Percentiles rank a stretch among this genome's conserved stretches.
These are phyloP conservation scores for Drosophila nikananu DNA, from an alignment of 1,140 invertebrate species.

Conservation along the genomic window DNA sequence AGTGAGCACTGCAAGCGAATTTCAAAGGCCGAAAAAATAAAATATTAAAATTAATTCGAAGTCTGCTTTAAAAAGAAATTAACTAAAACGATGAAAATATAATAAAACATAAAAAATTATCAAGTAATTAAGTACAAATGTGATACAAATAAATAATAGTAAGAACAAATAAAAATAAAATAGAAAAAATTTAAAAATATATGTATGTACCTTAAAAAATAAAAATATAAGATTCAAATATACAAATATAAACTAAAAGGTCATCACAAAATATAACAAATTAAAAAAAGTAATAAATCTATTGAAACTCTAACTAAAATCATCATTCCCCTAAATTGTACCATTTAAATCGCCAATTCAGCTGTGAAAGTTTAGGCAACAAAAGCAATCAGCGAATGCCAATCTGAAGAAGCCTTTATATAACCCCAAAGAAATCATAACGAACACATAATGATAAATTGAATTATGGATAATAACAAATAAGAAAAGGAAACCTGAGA, in stretches of 20 bases:
- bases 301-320: neutral
- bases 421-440: slow-evolving; percentile 46
- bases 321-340: neutral
- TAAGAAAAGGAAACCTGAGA: slow-evolving; percentile 46
- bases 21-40: slow-evolving; percentile 20
- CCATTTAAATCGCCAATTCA: slow-evolving; percentile 6
- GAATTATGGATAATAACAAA: slow-evolving; percentile 43
- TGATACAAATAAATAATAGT: neutral
- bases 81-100: neutral
- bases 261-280: neutral
- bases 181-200: too few species aligned
- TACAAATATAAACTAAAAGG: neutral
- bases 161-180: neutral
- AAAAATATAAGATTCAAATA: neutral
- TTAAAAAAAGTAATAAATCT: neutral
- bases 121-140: slow-evolving; percentile 23
- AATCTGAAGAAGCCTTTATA: slow-evolving; percentile 31
- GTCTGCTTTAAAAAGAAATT: slow-evolving; percentile 2
- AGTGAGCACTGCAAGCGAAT: slow-evolving; percentile 47
- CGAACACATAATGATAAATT: slow-evolving; percentile 48
- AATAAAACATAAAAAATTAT: neutral
- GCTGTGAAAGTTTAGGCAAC: neutral
- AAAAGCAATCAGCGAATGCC: slow-evolving; percentile 14
- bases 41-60: slow-evolving; percentile 7
- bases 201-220: neutral